These are phyloP conservation scores for Heterotis niloticus DNA, from an alignment of 2,113 vertebrate genomes.

Conservation along the genomic window DNA sequence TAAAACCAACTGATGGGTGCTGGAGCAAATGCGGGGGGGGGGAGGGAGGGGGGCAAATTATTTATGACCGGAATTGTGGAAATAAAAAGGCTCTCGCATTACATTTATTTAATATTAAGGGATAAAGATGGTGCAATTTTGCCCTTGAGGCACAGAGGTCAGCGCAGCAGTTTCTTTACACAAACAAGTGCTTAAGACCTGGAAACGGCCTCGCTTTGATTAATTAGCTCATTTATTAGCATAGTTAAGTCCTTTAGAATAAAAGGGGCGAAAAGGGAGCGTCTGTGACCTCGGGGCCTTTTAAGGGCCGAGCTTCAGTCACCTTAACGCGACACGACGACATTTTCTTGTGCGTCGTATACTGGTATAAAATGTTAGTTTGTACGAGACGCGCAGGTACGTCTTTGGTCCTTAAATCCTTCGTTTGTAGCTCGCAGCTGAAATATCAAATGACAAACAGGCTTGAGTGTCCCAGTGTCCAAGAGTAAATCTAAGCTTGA, in stretches of 20 bases:
- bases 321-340: constrained; percentile 35
- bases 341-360: not conserved
- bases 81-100: constrained; percentile 45
- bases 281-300: constrained; percentile 37
- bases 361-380: too few relatives aligned
- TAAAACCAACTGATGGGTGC: constrained; percentile 53
- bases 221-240: constrained; percentile 38
- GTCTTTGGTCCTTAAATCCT: too few relatives aligned
- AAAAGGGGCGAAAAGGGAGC: constrained; percentile 15
- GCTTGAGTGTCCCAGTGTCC: too few relatives aligned
- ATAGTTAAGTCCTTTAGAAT: constrained; percentile 29
- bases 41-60: constrained; percentile 52
- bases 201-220: constrained; percentile 32
- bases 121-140: constrained; percentile 25
- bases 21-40: constrained; percentile 49
- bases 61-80: too few relatives aligned
- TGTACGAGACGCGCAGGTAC: too few relatives aligned
- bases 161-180: constrained; percentile 5
- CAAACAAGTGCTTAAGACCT: constrained; percentile 24
- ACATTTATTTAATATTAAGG: constrained; percentile 21
- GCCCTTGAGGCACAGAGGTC: constrained; percentile 22
- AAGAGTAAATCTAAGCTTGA: too few relatives aligned
- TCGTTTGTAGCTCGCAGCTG: too few relatives aligned
- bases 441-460: too few relatives aligned
- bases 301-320: constrained; percentile 40